A percentile compares a stretch with the other conserved stretches of the same genome.
Evolutionary conservation across 2,797 vertebrate genomes (phyloP).

Genomic region (Peromyscus melanophrys): DNA sequence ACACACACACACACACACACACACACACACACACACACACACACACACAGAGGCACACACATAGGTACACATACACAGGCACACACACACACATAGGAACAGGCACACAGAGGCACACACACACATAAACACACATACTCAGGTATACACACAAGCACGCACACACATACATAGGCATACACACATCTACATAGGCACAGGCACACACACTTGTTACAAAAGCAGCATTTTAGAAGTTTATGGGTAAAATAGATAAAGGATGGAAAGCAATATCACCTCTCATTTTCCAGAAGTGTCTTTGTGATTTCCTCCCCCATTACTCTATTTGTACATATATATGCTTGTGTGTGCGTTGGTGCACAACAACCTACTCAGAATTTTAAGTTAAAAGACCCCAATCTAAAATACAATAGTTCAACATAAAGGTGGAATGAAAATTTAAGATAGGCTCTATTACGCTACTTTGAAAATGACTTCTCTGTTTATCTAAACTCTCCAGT

Average conservation of each 20-base stretch:
- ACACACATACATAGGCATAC: background rate
- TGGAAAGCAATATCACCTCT: background rate
- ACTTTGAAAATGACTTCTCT: background rate
- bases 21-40: background rate
- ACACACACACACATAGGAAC: background rate
- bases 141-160: background rate
- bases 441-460: background rate
- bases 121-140: background rate
- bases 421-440: background rate
- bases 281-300: background rate
- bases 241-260: slow-evolving; percentile 35
- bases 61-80: no score
- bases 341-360: background rate
- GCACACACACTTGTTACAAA: background rate
- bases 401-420: slow-evolving; percentile 23
- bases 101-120: background rate
- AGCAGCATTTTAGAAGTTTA: slow-evolving; percentile 6
- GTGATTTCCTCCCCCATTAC: background rate
- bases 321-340: background rate
- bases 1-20: background rate
- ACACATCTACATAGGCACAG: background rate
- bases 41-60: background rate
- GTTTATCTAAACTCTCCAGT: background rate
- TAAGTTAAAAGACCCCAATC: background rate
- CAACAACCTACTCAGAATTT: background rate